phyloP scores from a whole-genome alignment of 2,888 invertebrate genomes.

The Ramazzottius varieornatus region DNA sequence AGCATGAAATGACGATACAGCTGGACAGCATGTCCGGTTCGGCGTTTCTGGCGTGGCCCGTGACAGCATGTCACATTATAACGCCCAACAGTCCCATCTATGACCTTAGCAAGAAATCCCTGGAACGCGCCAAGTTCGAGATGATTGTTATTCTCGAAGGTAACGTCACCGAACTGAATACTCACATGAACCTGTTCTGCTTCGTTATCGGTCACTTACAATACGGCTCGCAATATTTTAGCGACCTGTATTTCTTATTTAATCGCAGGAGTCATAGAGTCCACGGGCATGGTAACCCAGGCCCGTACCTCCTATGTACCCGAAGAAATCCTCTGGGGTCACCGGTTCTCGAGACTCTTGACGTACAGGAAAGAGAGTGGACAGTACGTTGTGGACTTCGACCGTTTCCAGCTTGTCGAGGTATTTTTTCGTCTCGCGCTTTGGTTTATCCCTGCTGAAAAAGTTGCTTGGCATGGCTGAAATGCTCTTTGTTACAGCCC shows the following conservation, averaged over 20 bases:
- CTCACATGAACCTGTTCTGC: too few species aligned
- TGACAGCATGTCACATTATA: neutral
- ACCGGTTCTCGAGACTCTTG: neutral
- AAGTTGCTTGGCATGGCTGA: neutral
- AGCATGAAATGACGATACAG: neutral
- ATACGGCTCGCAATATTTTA: too few species aligned
- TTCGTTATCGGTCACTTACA: neutral
- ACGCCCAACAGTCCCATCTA: neutral
- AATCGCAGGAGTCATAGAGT: neutral
- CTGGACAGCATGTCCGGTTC: neutral
- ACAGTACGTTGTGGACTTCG: neutral
- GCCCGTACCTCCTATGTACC: neutral
- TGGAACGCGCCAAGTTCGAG: slow-evolving; percentile 3
- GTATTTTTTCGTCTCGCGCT: neutral
- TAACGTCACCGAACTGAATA: too few species aligned
- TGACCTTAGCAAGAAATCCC: neutral
- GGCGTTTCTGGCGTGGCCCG: slow-evolving; percentile 1
- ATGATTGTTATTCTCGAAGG: slow-evolving; percentile 3
- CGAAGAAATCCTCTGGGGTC: slow-evolving; percentile 1
- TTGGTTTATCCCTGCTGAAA: neutral
- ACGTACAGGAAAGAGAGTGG: neutral
- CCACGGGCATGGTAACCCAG: neutral
- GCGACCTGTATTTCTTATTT: too few species aligned
- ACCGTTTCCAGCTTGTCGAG: neutral
- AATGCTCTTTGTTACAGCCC: neutral